These are phyloP conservation scores for Gymnothorax reevesii DNA, from an alignment of 2,797 vertebrate species.

Conservation along the genomic window DNA sequence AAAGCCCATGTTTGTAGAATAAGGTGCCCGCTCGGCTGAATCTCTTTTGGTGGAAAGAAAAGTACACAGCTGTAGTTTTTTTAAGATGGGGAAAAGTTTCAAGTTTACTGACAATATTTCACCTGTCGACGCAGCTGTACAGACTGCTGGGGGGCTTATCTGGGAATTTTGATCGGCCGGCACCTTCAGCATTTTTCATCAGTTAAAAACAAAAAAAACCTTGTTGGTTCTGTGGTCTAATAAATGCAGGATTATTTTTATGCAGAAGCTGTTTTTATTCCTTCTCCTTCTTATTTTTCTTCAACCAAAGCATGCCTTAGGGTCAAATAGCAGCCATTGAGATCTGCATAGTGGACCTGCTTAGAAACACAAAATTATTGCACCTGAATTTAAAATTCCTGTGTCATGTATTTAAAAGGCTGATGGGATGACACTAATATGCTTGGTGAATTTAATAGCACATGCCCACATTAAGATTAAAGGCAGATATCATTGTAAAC, in stretches of 20 bases:
- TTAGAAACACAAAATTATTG: not conserved
- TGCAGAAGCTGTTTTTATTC: too few species aligned
- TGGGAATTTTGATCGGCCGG: not conserved
- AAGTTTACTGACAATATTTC: slow-evolving; percentile 15
- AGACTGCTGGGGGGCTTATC: not conserved
- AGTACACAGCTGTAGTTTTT: not conserved
- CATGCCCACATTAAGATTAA: not conserved
- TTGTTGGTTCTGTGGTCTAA: not conserved
- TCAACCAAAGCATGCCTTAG: not conserved
- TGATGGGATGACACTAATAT: not conserved
- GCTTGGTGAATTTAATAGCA: not conserved
- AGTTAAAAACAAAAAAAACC: not conserved
- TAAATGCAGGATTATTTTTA: not conserved
- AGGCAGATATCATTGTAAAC: not conserved
- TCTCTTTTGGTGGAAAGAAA: not conserved
- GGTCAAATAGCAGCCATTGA: not conserved
- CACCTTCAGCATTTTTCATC: not conserved
- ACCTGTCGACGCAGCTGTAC: not conserved
- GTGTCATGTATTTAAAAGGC: not conserved
- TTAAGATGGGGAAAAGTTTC: not conserved
- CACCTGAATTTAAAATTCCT: not conserved
- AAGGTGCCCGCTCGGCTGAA: not conserved
- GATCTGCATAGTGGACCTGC: not conserved
- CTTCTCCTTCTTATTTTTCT: not conserved
- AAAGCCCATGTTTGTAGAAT: not conserved